Evolutionary conservation across 1,140 invertebrate species (phyloP), one percentile per base, ranked within the genome.

Genomic region (Belonocnema kinseyi): DNA sequence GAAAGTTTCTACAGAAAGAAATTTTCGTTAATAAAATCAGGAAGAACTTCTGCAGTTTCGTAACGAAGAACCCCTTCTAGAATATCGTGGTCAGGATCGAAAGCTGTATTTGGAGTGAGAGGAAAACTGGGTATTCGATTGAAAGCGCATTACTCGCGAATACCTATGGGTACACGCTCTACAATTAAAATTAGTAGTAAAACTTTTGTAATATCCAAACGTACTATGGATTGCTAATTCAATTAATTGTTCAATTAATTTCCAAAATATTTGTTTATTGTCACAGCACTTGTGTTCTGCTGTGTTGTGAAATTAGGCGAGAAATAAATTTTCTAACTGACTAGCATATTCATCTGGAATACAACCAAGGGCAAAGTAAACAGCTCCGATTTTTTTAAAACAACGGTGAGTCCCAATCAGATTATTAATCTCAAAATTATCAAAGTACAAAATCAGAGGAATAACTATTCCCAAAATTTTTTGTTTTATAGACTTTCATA

Each of bases 341-440:
- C 58, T 66, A 0, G 58, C 12, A 33, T 14, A 66, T 66, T 66
- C 58, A 3, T 40, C 58, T 33, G 26, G 26, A 16, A 66, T 14
- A 16, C 26, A 66, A 3, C 1, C 26, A 33, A 40, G 26, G 2
- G 58, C 2, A 14, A 66, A 66, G 0, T 66, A 16, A 4, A 66
- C 21, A 33, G 21, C 58, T 6, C 26, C 12, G 13, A 66, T 66
- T 66, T 66, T 66, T 7, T 66, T 14, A 66, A 66, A 4, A 13
- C 58, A 14, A 1, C 13, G 26, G 33, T 66, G 58, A 14, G 58
- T 66, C 16, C 26, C 58, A 14, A 66, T 21, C 2, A 26, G 21
- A 14, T 66, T 66, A 66, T 33, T 66, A 2, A 66, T 66, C 5
- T 66, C 58, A 14, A 66, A 66, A 66, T 66, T 26, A 33, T 66